phyloP scores from a whole-genome alignment of 2,797 vertebrate genomes.

The Sebastes paucispinis region DNA sequence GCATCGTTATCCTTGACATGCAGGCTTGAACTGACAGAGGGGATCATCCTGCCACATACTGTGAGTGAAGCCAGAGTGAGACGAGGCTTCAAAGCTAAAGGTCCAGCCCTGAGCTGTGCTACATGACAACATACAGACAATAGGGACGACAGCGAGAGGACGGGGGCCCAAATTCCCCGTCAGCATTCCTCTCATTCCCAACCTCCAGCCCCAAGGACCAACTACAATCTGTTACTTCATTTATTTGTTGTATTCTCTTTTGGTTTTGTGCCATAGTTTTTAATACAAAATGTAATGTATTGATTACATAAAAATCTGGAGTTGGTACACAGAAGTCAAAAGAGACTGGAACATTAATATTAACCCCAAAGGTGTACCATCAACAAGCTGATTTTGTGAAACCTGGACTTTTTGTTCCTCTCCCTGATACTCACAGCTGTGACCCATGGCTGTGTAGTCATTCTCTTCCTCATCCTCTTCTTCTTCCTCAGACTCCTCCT shows the following conservation, averaged over 20 bases:
- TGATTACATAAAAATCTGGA: background rate
- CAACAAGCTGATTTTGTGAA: too few species aligned
- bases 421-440: slow-evolving; percentile 87
- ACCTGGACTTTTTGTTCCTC: too few species aligned
- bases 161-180: slow-evolving; percentile 13
- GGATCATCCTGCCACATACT: slow-evolving; percentile 77
- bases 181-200: slow-evolving; percentile 65
- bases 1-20: slow-evolving; percentile 8
- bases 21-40: slow-evolving; percentile 47
- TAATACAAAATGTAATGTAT: background rate
- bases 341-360: background rate
- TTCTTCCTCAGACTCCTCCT: slow-evolving; percentile 87
- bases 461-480: slow-evolving; percentile 88
- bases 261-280: background rate
- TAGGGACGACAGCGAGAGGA: slow-evolving; percentile 23
- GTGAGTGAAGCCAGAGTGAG: slow-evolving; percentile 63
- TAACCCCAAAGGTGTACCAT: too few species aligned
- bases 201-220: background rate
- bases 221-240: background rate
- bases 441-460: slow-evolving; percentile 89
- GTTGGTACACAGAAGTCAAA: background rate
- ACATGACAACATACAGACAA: slow-evolving; percentile 67
- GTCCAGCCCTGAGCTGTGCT: slow-evolving; percentile 39
- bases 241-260: background rate
- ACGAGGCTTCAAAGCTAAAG: slow-evolving; percentile 55